A percentile compares a stretch with the other conserved stretches of the same genome.
Conservation (phyloP, 2,888 invertebrate species). For the Rapana venosa region DNA sequence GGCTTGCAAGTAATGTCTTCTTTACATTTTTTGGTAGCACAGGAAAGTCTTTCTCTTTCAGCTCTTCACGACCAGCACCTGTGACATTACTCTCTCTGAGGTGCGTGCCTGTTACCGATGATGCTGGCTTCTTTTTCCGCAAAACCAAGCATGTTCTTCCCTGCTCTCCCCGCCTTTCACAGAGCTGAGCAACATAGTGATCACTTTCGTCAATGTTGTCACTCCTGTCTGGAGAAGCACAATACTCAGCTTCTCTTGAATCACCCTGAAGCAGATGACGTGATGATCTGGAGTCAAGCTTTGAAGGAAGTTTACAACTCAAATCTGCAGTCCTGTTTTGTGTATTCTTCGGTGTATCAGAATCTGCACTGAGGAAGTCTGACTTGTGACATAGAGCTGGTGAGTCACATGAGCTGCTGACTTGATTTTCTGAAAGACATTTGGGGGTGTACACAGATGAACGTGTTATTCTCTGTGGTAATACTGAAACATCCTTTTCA, state of each 20-base stretch:
- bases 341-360: neutral
- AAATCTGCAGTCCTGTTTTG: neutral
- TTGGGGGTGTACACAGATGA: neutral
- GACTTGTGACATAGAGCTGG: neutral
- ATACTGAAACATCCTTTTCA: neutral
- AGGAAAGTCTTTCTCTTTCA: neutral
- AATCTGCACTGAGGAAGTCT: neutral
- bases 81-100: neutral
- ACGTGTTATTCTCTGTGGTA: neutral
- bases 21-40: neutral
- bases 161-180: neutral
- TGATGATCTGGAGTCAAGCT: too few relatives aligned
- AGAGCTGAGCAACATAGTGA: neutral
- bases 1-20: neutral
- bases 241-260: too few relatives aligned
- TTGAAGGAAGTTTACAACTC: too few relatives aligned
- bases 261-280: too few relatives aligned
- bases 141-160: neutral
- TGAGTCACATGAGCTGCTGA: neutral
- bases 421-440: conserved; percentile 14
- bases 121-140: conserved; percentile 16
- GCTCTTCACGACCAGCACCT: neutral
- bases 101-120: neutral
- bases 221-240: too few relatives aligned
- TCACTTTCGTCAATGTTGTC: neutral